Conservation (phyloP, 2,888 invertebrate species). For the Macrosiphum euphorbiae region DNA sequence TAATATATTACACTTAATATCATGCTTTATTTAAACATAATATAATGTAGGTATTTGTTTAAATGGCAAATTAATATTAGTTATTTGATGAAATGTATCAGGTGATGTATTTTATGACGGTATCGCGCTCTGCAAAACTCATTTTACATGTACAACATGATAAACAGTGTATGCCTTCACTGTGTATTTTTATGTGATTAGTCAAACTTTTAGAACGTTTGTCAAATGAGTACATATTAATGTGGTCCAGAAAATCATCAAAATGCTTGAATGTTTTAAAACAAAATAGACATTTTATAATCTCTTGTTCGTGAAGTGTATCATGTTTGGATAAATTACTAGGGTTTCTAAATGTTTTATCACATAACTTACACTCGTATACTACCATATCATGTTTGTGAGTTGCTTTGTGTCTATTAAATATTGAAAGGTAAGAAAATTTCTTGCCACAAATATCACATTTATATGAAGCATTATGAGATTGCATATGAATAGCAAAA, state of each 20-base stretch:
- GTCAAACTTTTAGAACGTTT: not conserved
- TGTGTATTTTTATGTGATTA: not conserved
- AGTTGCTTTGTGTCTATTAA: conserved; percentile 35
- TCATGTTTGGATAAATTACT: not conserved
- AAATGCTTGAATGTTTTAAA: conserved; percentile 11
- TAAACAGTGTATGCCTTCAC: not conserved
- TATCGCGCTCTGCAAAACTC: conserved; percentile 32
- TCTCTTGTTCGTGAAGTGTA: conserved; percentile 34
- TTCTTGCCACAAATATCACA: conserved; percentile 40
- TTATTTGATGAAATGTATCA: not conserved
- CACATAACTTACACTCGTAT: conserved; percentile 10
- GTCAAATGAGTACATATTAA: conserved; percentile 2
- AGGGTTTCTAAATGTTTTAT: not conserved
- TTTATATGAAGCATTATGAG: conserved; percentile 4
- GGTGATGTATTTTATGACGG: not conserved
- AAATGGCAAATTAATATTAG: not conserved
- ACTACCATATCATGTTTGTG: not conserved
- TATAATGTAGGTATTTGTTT: not conserved
- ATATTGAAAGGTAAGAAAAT: conserved; percentile 38
- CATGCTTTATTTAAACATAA: too few relatives aligned
- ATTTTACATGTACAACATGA: conserved; percentile 37
- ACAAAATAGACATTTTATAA: conserved; percentile 34
- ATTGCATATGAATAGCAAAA: conserved; percentile 16
- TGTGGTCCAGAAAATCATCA: conserved; percentile 29
- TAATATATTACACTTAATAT: too few relatives aligned